Conservation (phyloP, 2,113 vertebrate genomes). For the Puffinus mauretanicus region DNA sequence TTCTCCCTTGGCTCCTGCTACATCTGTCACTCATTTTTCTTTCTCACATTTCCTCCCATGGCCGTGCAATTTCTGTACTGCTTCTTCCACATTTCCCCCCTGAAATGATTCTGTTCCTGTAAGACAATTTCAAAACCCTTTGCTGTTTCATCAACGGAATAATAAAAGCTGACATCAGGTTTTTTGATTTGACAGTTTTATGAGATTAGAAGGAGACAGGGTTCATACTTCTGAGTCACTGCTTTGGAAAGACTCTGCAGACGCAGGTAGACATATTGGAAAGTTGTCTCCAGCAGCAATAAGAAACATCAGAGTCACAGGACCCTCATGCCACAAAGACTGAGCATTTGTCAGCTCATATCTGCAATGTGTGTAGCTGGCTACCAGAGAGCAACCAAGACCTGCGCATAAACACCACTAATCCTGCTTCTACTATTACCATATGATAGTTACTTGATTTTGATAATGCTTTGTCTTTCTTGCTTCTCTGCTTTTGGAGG, state of each 20-base stretch:
- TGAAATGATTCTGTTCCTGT: background rate
- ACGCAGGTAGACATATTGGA: constrained; percentile 18
- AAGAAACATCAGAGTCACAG: background rate
- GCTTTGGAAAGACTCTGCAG: background rate
- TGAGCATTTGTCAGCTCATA: background rate
- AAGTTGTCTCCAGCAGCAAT: background rate
- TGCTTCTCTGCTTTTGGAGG: background rate
- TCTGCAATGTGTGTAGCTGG: background rate
- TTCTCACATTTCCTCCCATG: background rate
- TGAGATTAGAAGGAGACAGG: background rate
- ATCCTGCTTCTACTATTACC: background rate
- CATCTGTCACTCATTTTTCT: background rate
- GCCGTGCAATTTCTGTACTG: background rate
- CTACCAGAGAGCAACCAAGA: background rate
- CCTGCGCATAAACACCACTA: fast-evolving
- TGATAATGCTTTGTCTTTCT: background rate
- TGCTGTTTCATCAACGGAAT: background rate
- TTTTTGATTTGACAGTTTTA: background rate
- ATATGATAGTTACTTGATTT: background rate
- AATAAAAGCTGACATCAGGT: background rate
- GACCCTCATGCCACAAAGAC: background rate
- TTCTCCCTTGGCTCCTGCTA: background rate
- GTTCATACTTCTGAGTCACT: constrained; percentile 21
- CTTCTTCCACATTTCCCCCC: background rate
- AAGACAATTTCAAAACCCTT: background rate